Base-by-base conservation (phyloP, 2,888 invertebrate species). In the Pecten maximus region DNA sequence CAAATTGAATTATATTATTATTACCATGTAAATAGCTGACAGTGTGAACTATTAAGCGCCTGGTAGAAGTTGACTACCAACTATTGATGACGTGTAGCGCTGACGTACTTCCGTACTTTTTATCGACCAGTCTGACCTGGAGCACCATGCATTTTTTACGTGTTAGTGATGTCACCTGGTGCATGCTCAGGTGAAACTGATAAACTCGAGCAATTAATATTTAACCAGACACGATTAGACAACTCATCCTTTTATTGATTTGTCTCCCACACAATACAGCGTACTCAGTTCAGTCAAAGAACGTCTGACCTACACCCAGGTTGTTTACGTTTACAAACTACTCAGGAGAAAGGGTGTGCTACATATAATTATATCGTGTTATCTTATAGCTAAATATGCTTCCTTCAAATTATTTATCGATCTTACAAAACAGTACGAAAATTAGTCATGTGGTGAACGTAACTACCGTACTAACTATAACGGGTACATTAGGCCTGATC, bases 101-200 rank as follows among this genome's bases (percentile, higher is more conserved):
- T 74, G 35, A 74, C 74, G 35, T 35, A 74, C 74, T 74, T 28
- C 74, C 35, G 35, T 74, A 74, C 35, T 23, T 19, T 74, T 3
- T 74, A 74, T 74, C 74, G 74, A 74, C 16, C 74, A 28, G 74
- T 35, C 74, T 74, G 28, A 35, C 35, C 74, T 28, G 28, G 74
- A 28, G 28, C 15, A 23, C 3, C 74, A 74, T 28, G 28, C 15
- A 74, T 35, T 74, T 74, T 74, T 74, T 10, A 74, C 74, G 35
- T 74, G 74, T 28, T 35, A 74, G 35, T 74, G 74, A 74, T 74
- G 74, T 74, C 74, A 74, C 15, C 74, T 35, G 74, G 74, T 74
- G 74, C 74, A 74, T 12, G 74, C 74, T 74, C 74, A 74, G 74
- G 74, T 74, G 74, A 74, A 74, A 74, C 28, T 74, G 74, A 74